These are phyloP conservation scores for Aegotheles bennettii DNA, from an alignment of 2,113 vertebrate genomes.

Conservation along the genomic window DNA sequence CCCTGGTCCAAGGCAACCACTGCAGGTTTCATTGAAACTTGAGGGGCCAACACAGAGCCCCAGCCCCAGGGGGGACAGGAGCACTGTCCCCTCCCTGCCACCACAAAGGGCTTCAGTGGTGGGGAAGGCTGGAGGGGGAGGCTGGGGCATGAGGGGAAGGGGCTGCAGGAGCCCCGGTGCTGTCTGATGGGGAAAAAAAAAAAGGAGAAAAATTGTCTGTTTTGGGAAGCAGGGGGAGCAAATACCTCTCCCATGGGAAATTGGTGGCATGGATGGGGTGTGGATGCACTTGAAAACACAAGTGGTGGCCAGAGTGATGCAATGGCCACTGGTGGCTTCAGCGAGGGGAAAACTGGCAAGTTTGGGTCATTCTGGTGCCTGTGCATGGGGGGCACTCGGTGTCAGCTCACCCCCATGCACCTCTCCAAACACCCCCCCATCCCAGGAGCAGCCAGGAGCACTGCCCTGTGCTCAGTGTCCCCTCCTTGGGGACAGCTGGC, in stretches of 20 bases:
- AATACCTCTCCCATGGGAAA: background rate
- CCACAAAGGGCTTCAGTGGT: rapidly evolving
- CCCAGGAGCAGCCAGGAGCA: rapidly evolving
- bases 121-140: background rate
- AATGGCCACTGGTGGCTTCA: background rate
- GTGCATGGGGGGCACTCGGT: rapidly evolving
- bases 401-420: background rate
- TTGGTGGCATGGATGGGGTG: background rate
- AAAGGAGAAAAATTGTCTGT: background rate
- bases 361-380: background rate
- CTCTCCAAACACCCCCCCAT: background rate
- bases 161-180: background rate
- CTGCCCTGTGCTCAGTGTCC: background rate
- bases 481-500: background rate
- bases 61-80: rapidly evolving
- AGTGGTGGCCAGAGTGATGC: rapidly evolving
- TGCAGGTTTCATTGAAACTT: background rate
- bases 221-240: background rate
- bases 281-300: background rate
- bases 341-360: background rate
- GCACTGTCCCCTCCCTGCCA: background rate
- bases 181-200: background rate
- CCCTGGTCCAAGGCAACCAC: background rate
- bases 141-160: background rate
- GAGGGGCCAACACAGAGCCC: background rate